Evolutionary conservation across 2,888 invertebrate species (phyloP), one percentile per base, ranked within the genome.

Genomic region (Erebia ligea): DNA sequence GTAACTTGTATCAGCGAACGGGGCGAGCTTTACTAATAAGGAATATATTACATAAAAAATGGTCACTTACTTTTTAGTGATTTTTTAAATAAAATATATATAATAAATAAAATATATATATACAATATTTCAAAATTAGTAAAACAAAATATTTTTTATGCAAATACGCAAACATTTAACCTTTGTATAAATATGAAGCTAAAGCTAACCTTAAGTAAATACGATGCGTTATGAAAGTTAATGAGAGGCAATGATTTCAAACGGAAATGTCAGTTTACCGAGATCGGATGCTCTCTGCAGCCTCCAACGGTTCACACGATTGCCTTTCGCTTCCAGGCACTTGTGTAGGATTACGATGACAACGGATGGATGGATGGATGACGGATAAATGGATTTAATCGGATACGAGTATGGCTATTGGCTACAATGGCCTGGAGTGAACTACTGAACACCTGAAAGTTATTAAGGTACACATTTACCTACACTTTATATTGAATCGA

Each of bases 231-330:
- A 17, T 42, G 61, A 71, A 73, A 76, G 69, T 63, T 67, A 71
- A 71, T 73, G 73, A 73, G 61, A 62, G 52, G 52, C 40, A 82
- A 82, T 81, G 81, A 85, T 85, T 84, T 79, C 78, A 81, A 86
- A 80, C 88, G 89, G 89, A 90, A 86, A 89, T 88, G 82, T 86
- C 86, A 89, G 88, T 90, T 88, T 86, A 86, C 81, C 79, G 86
- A 84, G 85, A 87, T 84, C 79, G 77, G 80, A 79, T 59, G 77
- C 78, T 25, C 62, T 21, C 76, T 64, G 69, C 70, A 69, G 66
- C 59, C 72, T 71, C 69, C 69, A 63, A 65, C 64, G 73, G 83
- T 88, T 91, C 90, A 86, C 90, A 90, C 87, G 88, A 70, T 52
- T 42, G 40, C 79, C 80, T 79, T 81, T 84, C 81, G 81, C 81